phyloP scores from a whole-genome alignment of 1,140 invertebrate species.

The Neoseiulus cucumeris region DNA sequence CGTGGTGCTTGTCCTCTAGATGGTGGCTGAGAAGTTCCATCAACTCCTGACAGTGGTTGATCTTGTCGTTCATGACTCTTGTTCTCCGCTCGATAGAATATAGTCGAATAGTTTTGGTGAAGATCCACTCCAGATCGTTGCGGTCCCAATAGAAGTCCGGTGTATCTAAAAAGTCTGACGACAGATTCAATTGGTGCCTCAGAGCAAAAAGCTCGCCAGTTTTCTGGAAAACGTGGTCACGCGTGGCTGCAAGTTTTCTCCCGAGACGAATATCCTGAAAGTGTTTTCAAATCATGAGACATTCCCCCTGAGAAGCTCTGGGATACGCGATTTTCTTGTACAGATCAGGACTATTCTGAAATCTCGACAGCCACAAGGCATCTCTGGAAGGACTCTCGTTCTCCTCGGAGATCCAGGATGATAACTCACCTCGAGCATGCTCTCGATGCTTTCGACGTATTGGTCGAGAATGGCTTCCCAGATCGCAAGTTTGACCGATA shows the following conservation, averaged over 20 bases:
- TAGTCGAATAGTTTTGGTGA: slow-evolving; percentile 60
- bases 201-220: slow-evolving; percentile 74
- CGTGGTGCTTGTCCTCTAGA: slow-evolving; percentile 71
- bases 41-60: slow-evolving; percentile 75
- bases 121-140: slow-evolving; percentile 60
- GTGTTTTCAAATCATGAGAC: too few relatives aligned
- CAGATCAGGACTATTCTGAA: too few relatives aligned
- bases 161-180: slow-evolving; percentile 75
- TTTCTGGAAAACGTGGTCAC: slow-evolving; percentile 56
- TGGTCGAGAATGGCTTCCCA: slow-evolving; percentile 68
- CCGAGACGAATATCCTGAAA: slow-evolving; percentile 47
- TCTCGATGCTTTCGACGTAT: slow-evolving; percentile 59
- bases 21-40: slow-evolving; percentile 65
- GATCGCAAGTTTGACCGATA: slow-evolving; percentile 73
- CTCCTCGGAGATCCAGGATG: too few relatives aligned
- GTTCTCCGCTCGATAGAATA: slow-evolving; percentile 46
- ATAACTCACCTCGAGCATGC: slow-evolving; percentile 42
- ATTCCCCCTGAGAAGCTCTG: too few relatives aligned
- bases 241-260: slow-evolving; percentile 40
- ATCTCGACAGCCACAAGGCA: slow-evolving; percentile 14
- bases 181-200: slow-evolving; percentile 64
- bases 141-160: slow-evolving; percentile 96
- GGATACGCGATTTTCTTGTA: too few relatives aligned
- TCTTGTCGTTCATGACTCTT: slow-evolving; percentile 77
- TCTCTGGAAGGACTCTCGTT: too few relatives aligned